Evolutionary conservation across 2,113 vertebrate genomes (phyloP).

Genomic region (Nanorana parkeri): DNA sequence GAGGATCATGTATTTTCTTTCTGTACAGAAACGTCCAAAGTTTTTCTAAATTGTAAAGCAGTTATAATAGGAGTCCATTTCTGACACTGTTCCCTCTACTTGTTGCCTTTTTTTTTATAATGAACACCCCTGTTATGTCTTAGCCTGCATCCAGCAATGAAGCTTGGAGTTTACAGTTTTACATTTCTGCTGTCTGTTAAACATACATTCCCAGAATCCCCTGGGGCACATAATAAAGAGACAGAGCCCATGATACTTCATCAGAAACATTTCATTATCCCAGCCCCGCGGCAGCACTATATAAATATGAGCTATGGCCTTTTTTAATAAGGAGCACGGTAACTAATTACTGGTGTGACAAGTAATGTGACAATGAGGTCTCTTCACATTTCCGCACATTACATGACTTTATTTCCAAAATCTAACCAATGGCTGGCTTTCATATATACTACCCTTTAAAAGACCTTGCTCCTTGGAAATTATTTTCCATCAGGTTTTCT

Average conservation of each 20-base stretch:
- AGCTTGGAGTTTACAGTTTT: slow-evolving; percentile 7
- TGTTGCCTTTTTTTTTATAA: neutral
- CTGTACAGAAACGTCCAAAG: too few relatives aligned
- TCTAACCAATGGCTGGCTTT: too few relatives aligned
- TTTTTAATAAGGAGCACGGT: slow-evolving; percentile 39
- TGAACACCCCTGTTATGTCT: neutral
- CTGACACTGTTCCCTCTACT: neutral
- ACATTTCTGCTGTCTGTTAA: slow-evolving; percentile 20
- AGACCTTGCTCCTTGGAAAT: too few relatives aligned
- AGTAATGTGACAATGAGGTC: slow-evolving; percentile 9
- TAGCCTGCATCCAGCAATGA: neutral
- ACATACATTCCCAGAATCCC: slow-evolving; percentile 22
- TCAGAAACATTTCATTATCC: slow-evolving; percentile 54
- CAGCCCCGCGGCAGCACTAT: slow-evolving; percentile 22
- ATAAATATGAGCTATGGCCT: slow-evolving; percentile 49
- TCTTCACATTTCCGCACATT: neutral
- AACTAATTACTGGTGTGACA: slow-evolving; percentile 45
- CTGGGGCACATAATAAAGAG: slow-evolving; percentile 41
- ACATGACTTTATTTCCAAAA: neutral
- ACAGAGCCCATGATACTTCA: slow-evolving; percentile 41
- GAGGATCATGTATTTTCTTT: too few relatives aligned
- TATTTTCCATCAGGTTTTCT: too few relatives aligned
- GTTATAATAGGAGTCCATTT: too few relatives aligned
- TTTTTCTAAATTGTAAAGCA: too few relatives aligned
- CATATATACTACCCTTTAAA: too few relatives aligned